phyloP scores from a whole-genome alignment of 1,140 invertebrate genomes.

The Drosophila kepulauana region DNA sequence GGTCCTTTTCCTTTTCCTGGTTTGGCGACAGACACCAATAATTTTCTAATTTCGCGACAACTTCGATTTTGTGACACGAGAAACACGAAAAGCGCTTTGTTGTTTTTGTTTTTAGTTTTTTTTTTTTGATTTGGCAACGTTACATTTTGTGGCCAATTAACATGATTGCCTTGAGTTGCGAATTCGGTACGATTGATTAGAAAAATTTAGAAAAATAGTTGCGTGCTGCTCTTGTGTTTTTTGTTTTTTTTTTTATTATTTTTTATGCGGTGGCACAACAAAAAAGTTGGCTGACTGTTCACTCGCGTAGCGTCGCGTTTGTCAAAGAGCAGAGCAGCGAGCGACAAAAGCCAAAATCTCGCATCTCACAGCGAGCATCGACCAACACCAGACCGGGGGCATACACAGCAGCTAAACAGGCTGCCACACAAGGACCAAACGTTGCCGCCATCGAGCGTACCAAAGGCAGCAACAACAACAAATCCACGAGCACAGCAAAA shows the following conservation, averaged over 20 bases:
- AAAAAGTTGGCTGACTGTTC: conserved; percentile 75
- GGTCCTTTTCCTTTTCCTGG: conserved; percentile 34
- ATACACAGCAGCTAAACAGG: conserved; percentile 39
- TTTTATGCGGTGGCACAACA: conserved; percentile 64
- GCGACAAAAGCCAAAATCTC: conserved; percentile 83
- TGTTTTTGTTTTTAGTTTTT: conserved; percentile 11
- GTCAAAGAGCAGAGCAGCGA: conserved; percentile 75
- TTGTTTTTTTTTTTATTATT: conserved; percentile 34
- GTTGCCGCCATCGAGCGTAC: conserved; percentile 75
- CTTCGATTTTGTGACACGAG: conserved; percentile 50
- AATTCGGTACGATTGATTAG: conserved; percentile 35
- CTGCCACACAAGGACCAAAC: conserved; percentile 73
- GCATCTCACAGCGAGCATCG: conserved; percentile 64
- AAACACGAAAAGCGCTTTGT: conserved; percentile 3
- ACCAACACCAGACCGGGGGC: conserved; percentile 55
- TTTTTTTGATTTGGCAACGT: too few species aligned
- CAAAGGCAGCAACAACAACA: conserved; percentile 48
- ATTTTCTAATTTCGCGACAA: conserved; percentile 54
- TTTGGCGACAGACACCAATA: conserved; percentile 27
- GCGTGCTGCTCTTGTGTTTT: conserved; percentile 40
- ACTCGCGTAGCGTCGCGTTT: conserved; percentile 80
- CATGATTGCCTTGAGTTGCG: conserved; percentile 14
- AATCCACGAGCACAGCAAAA: conserved; percentile 30
- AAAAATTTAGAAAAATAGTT: conserved; percentile 56
- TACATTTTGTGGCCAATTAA: conserved; percentile 15